A percentile compares a stretch with the other conserved stretches of the same genome.
Evolutionary conservation across 2,888 invertebrate species (phyloP).

Genomic region (Glyphotaelius pellucidus): DNA sequence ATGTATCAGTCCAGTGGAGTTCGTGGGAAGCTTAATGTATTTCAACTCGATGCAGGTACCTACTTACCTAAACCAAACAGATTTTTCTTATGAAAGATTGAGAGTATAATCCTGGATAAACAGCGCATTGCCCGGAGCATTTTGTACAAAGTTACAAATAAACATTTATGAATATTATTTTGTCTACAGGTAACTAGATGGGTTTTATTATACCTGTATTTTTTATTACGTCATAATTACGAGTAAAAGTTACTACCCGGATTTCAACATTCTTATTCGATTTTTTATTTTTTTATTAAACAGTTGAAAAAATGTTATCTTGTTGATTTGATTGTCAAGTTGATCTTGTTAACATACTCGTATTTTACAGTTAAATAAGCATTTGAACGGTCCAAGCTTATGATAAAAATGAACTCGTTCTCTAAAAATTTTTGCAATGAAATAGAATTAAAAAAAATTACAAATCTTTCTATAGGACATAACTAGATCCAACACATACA

Average conservation of each 20-base stretch:
- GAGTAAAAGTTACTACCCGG: neutral
- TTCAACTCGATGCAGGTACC: neutral
- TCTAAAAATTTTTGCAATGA: too few species aligned
- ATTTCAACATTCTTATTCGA: neutral
- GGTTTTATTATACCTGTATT: neutral
- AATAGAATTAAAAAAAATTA: too few species aligned
- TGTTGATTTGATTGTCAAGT: too few species aligned
- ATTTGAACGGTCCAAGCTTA: too few species aligned
- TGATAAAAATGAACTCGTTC: too few species aligned
- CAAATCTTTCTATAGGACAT: too few species aligned
- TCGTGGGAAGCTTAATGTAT: neutral
- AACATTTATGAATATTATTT: neutral
- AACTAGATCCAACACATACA: too few species aligned
- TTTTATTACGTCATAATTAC: neutral
- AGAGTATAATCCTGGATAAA: neutral
- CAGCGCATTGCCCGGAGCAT: neutral
- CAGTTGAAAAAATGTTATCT: too few species aligned
- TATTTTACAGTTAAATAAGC: too few species aligned
- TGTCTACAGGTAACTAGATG: neutral
- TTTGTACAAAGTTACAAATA: neutral
- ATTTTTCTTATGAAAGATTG: neutral
- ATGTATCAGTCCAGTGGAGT: neutral
- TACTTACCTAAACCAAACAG: neutral
- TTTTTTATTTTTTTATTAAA: too few species aligned
- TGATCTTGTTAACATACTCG: too few species aligned